phyloP scores from a whole-genome alignment of 2,113 vertebrate species.

The Platycercus adscitus region DNA sequence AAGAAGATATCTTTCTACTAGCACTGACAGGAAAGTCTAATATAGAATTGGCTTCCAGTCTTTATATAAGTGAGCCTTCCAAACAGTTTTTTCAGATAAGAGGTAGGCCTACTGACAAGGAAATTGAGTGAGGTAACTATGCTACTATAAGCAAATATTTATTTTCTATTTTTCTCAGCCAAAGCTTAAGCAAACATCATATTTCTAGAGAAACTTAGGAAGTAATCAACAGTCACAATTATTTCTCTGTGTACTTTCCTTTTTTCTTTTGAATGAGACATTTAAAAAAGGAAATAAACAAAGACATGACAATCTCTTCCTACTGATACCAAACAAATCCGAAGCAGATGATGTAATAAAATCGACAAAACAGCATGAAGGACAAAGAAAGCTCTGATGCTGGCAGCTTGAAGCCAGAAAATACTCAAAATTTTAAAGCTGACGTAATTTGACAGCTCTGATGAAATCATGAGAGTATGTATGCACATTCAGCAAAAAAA shows the following conservation, averaged over 20 bases:
- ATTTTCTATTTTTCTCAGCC: not conserved
- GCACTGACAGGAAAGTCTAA: not conserved
- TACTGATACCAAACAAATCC: not conserved
- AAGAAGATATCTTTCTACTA: not conserved
- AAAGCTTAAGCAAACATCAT: not conserved
- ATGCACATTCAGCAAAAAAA: constrained; percentile 39
- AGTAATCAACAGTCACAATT: not conserved
- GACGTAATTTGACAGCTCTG: constrained; percentile 30
- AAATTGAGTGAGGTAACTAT: not conserved
- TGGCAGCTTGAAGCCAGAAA: not conserved
- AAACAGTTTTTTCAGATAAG: not conserved
- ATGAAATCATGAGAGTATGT: not conserved
- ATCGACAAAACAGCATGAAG: not conserved
- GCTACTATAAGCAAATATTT: not conserved
- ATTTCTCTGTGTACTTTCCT: not conserved
- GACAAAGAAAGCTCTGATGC: not conserved
- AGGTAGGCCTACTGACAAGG: not conserved
- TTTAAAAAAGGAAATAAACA: not conserved
- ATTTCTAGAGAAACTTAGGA: not conserved
- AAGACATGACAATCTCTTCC: not conserved
- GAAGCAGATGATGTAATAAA: not conserved
- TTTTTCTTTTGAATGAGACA: not conserved
- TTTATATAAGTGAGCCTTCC: not conserved
- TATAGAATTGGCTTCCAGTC: not conserved
- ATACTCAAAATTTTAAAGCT: not conserved